phyloP scores from a whole-genome alignment of 1,140 invertebrate species.

The Ericerus pela region DNA sequence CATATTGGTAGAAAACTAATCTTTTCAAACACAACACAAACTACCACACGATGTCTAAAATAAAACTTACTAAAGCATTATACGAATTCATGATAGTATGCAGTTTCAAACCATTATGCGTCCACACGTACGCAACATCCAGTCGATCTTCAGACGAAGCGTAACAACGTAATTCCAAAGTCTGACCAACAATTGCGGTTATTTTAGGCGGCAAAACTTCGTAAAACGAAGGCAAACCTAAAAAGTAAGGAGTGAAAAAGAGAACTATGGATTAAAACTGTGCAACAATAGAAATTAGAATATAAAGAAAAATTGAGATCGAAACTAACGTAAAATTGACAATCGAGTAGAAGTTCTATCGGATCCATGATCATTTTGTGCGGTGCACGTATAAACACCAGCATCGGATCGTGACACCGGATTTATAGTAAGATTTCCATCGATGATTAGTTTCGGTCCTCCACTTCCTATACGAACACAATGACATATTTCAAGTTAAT shows the following conservation, averaged over 20 bases:
- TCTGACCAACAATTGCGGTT: slow-evolving; percentile 47
- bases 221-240: slow-evolving; percentile 51
- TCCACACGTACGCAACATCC: slow-evolving; percentile 81
- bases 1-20: too few relatives aligned
- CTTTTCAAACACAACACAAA: background rate
- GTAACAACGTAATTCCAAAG: slow-evolving; percentile 60
- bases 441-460: slow-evolving; percentile 59
- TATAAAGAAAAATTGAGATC: slow-evolving; percentile 16
- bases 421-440: slow-evolving; percentile 70
- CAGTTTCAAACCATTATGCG: slow-evolving; percentile 50
- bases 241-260: slow-evolving; percentile 20
- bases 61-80: slow-evolving; percentile 5
- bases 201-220: slow-evolving; percentile 48
- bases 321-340: slow-evolving; percentile 60
- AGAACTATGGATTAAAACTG: background rate
- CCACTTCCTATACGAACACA: slow-evolving; percentile 40
- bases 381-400: slow-evolving; percentile 76
- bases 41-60: background rate
- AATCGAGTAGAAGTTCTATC: slow-evolving; percentile 66
- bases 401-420: slow-evolving; percentile 75
- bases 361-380: slow-evolving; percentile 64
- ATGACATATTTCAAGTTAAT: too few relatives aligned
- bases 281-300: background rate
- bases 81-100: background rate
- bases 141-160: slow-evolving; percentile 64